Conservation (phyloP, 2,113 vertebrate genomes). For the Cochlearius cochlearius region DNA sequence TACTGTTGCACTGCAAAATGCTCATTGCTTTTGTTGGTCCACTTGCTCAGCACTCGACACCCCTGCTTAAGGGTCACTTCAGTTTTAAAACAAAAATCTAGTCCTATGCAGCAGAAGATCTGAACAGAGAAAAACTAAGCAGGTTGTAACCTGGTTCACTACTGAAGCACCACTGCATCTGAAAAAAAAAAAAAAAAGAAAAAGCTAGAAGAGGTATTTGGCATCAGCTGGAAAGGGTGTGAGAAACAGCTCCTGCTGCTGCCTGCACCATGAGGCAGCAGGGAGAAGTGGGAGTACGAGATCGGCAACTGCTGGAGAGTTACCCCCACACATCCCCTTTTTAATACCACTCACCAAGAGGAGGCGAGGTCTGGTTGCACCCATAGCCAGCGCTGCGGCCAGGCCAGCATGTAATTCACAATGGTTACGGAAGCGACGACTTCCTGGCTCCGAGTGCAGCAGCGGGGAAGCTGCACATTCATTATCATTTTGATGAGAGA, state of each 20-base stretch:
- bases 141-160: background rate
- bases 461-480: background rate
- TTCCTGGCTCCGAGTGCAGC: background rate
- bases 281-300: background rate
- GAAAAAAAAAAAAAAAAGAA: background rate
- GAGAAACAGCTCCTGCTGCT: background rate
- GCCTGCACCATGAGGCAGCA: fast-evolving
- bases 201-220: background rate
- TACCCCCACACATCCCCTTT: background rate
- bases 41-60: background rate
- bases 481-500: background rate
- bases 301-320: background rate
- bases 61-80: background rate
- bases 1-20: background rate
- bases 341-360: fast-evolving
- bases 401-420: background rate
- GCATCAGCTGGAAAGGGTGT: background rate
- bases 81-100: background rate
- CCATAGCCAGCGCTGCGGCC: background rate
- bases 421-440: background rate
- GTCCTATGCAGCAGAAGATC: background rate
- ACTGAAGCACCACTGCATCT: background rate
- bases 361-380: background rate
- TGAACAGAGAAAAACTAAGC: background rate
- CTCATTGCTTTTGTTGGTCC: fast-evolving